phyloP scores from a whole-genome alignment of 2,113 vertebrate genomes.

The Eudorcas thomsonii region DNA sequence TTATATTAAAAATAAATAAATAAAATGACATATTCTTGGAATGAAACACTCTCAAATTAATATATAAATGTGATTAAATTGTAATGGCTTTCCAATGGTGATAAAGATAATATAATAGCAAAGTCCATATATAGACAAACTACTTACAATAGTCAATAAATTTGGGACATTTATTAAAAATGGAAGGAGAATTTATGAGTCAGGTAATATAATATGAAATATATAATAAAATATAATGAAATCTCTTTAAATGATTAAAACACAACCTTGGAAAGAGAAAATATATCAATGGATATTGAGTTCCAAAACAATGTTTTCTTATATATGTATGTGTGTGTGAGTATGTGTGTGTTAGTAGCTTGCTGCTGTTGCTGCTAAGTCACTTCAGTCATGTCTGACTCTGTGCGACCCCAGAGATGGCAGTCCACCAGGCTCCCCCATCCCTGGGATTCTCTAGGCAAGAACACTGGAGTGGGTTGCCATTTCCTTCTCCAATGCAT shows the following conservation, averaged over 20 bases:
- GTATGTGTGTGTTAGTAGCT: no score
- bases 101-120: not conserved
- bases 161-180: not conserved
- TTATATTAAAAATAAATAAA: no score
- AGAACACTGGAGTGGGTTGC: no score
- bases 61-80: not conserved
- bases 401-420: no score
- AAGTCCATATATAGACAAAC: not conserved
- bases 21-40: not conserved
- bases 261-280: not conserved
- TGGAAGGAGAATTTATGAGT: not conserved
- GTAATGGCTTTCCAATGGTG: not conserved
- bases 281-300: not conserved
- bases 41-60: not conserved
- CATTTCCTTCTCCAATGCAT: no score
- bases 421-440: no score
- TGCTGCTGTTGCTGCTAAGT: no score
- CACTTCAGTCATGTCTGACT: no score
- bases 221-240: not conserved
- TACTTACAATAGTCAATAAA: not conserved
- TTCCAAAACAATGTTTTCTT: not conserved
- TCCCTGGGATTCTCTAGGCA: no score
- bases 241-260: not conserved
- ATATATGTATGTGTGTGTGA: not conserved
- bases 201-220: not conserved